Evolutionary conservation across 2,113 vertebrate genomes (phyloP), one percentile per base, ranked within the genome.

Genomic region (Rhea pennata): DNA sequence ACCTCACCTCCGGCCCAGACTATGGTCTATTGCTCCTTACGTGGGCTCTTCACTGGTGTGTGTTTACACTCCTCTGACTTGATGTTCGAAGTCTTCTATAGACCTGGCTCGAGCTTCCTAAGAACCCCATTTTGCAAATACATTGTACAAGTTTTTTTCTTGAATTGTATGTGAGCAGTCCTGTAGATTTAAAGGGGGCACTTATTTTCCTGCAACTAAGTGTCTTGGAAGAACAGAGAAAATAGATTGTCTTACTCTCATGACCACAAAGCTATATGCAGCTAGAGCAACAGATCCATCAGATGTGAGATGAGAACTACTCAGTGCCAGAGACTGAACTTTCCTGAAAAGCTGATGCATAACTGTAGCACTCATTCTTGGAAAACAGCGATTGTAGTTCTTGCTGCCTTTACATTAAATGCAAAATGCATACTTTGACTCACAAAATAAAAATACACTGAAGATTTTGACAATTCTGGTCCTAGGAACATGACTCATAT

Each of bases 321-420:
- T 12, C 6, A 51, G 42, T 27, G 10, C 24, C 33, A 33, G 66
- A n/a, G 40, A 70, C 26, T 1, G 4, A 53, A 9, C 39, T 12
- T 27, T 72, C 70, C 72, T 70, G 12, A 5, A n/a, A 54, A 58
- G 7, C 23, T 23, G 13, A 24, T 29, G 42, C 56, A 19, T 59
- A 20, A 50, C 39, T 0, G 3, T 7, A 12, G 15, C 3, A 0
- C 0, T 2, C 4, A 0, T 56, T 44, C 24, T 16, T 40, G 54
- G 54, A 40, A 81, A 83, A 27, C 0, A 65, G 12, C 1, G 6
- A 65, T 33, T 31, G 24, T 26, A 1, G 2, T 33, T 62, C 61
- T 36, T 22, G 12, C 21, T 58, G 48, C 64, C 86, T 27, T 24
- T 76, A 70, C 40, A 22, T 39, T 24, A 64, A 81, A 83, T 59